Percentiles rank a stretch among this genome's conserved stretches.
phyloP scores from a whole-genome alignment of 2,797 vertebrate genomes.

The Chromobotia macracanthus region DNA sequence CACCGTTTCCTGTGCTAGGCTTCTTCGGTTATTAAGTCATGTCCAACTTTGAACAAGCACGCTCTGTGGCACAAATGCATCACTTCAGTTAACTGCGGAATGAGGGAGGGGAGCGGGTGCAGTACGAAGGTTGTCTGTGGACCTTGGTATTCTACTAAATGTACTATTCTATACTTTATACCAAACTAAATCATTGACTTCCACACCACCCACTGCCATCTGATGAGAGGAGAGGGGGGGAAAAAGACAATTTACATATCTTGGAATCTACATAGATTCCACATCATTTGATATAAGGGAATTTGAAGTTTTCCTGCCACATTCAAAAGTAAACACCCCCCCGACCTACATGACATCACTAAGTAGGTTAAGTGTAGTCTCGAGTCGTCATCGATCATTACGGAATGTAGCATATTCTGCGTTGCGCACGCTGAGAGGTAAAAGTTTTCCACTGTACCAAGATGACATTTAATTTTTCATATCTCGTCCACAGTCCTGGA shows the following conservation, averaged over 20 bases:
- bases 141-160: slow-evolving; percentile 59
- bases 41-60: slow-evolving; percentile 70
- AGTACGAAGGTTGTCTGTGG: background rate
- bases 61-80: slow-evolving; percentile 23
- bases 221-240: slow-evolving; percentile 64
- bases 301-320: slow-evolving; percentile 97
- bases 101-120: background rate
- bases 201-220: slow-evolving; percentile 70
- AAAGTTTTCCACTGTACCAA: slow-evolving; percentile 98
- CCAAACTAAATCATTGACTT: slow-evolving; percentile 73
- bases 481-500: slow-evolving; percentile 99
- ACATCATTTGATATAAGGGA: slow-evolving; percentile 82
- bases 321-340: slow-evolving; percentile 98
- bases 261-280: slow-evolving; percentile 89
- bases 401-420: slow-evolving; percentile 93
- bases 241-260: slow-evolving; percentile 82
- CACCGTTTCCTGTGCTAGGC: slow-evolving; percentile 55
- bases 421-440: slow-evolving; percentile 89
- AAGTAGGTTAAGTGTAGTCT: slow-evolving; percentile 99
- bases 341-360: slow-evolving; percentile 98
- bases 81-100: background rate
- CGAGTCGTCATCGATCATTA: slow-evolving; percentile 97
- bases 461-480: slow-evolving; percentile 99
- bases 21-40: slow-evolving; percentile 79
- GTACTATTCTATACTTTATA: slow-evolving; percentile 70